Evolutionary conservation across 2,888 invertebrate species (phyloP).

Genomic region (Tenodera sinensis): DNA sequence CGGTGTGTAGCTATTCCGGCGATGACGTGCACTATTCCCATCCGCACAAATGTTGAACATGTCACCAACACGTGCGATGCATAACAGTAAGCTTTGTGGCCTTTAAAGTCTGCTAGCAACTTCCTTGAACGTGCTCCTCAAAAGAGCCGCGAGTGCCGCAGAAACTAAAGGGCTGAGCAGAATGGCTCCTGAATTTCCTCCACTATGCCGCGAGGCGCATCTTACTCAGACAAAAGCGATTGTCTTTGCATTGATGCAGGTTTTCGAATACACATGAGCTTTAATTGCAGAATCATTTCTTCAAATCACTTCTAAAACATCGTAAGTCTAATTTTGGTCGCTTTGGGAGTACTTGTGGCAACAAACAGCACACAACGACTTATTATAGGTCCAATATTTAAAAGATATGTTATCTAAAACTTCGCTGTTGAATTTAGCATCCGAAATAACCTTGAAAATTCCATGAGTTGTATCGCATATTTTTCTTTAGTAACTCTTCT

Average conservation of each 20-base stretch:
- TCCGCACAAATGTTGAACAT: background rate
- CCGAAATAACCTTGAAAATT: too few relatives aligned
- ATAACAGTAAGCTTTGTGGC: slow-evolving; percentile 1
- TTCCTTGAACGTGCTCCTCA: slow-evolving; percentile 4
- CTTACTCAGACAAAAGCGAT: background rate
- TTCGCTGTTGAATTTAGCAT: too few relatives aligned
- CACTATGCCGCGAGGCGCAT: background rate
- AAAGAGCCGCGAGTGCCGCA: background rate
- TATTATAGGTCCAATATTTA: too few relatives aligned
- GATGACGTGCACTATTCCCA: background rate
- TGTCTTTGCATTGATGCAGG: background rate
- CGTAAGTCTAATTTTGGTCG: too few relatives aligned
- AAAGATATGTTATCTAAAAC: too few relatives aligned
- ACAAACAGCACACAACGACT: too few relatives aligned
- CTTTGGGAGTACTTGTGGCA: too few relatives aligned
- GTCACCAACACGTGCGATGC: slow-evolving; percentile 12
- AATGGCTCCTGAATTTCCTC: background rate
- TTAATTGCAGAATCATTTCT: too few relatives aligned
- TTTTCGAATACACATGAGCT: background rate
- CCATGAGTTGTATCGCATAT: too few relatives aligned
- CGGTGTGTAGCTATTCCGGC: background rate
- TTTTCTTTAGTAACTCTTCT: too few relatives aligned
- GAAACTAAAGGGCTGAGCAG: background rate
- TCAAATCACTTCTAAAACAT: too few relatives aligned
- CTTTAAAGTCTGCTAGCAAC: background rate